Evolutionary conservation across 2,113 vertebrate species (phyloP), one percentile per base, ranked within the genome.

Genomic region (Osmerus mordax): DNA sequence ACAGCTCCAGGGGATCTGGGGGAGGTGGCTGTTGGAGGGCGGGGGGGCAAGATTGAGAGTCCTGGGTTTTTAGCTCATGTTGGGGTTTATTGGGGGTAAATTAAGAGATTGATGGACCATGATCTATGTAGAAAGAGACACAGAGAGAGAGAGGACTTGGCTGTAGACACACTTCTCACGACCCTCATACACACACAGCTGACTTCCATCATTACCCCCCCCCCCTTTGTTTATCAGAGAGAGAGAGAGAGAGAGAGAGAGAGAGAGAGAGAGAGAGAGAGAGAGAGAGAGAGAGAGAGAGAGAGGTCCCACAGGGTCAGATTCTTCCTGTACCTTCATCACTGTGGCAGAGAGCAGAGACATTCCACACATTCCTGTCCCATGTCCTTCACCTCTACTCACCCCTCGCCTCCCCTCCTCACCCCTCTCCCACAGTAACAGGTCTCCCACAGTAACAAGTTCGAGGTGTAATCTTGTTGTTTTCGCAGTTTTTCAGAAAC

Each of bases 321-420:
- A 92, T 92, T 92, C 90, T 89, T 89, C 65, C 77, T 87, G 83
- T 90, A 76, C 78, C 84, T 84, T 86, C 87, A 91, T 88, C 87
- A 78, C 83, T 76, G 77, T 81, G 69, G 88, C 80, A 74, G 74
- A 65, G 2, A 84, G 76, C 63, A 81, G 80, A 79, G 61, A 77
- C 87, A 88, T 89, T 87, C 85, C 81, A 82, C 79, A 83, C 19
- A 85, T 87, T 71, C 86, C 78, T 78, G 21, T 79, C 54, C 78
- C 82, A 69, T 41, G 55, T 64, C 65, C 72, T 61, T 21, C 61
- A 36, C 18, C 55, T 67, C 70, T 67, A 1, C 25, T 28, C 25
- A 28, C 25, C 75, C n/a, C 67, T 2, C 12, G 67, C 58, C 14
- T 73, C 19, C 65, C 58, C 47, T 25, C 58, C 62, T 29, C 18